phyloP scores from a whole-genome alignment of 2,113 vertebrate species.

The Suncus etruscus region DNA sequence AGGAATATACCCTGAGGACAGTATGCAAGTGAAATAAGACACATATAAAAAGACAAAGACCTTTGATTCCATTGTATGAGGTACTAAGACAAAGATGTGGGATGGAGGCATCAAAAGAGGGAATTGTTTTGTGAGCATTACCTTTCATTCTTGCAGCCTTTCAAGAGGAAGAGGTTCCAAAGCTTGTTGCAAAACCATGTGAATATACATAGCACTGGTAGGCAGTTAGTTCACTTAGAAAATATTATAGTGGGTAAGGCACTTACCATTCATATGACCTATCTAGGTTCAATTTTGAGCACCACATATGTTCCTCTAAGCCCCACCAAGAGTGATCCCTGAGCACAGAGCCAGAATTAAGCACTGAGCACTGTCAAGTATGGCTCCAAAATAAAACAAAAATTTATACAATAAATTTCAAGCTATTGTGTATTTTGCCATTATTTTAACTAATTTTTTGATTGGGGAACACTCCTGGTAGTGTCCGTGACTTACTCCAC shows the following conservation, averaged over 20 bases:
- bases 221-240: background rate
- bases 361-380: too few species aligned
- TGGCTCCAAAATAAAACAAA: background rate
- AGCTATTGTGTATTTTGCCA: background rate
- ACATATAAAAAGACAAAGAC: background rate
- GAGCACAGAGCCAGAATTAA: too few species aligned
- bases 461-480: too few species aligned
- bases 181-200: background rate
- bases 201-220: background rate
- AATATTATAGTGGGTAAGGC: too few species aligned
- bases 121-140: too few species aligned
- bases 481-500: too few species aligned
- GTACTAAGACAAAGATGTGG: background rate
- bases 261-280: too few species aligned
- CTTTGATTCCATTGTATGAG: background rate
- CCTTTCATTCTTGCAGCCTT: background rate
- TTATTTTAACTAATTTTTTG: background rate
- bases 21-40: constrained; percentile 1
- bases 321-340: too few species aligned
- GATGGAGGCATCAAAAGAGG: too few species aligned
- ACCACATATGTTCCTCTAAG: too few species aligned
- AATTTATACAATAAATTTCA: background rate
- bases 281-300: too few species aligned
- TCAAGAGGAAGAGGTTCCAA: background rate
- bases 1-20: background rate